phyloP scores from a whole-genome alignment of 2,113 vertebrate genomes.

The Thomomys bottae region DNA sequence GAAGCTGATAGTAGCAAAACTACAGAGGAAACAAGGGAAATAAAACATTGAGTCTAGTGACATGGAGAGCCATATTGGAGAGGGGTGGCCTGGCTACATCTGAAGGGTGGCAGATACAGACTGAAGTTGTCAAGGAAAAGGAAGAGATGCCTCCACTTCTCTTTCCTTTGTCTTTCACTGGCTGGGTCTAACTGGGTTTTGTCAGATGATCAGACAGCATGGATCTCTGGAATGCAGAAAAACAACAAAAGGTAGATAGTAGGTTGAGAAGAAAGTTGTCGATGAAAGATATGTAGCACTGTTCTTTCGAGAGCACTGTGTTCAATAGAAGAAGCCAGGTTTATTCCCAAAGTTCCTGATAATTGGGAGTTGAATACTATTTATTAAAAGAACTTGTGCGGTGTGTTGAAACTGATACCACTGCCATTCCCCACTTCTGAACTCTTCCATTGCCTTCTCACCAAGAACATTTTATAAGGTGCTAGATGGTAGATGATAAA shows the following conservation, averaged over 20 bases:
- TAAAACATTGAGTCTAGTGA: not conserved
- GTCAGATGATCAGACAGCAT: not conserved
- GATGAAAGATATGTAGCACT: not conserved
- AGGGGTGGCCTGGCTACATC: not conserved
- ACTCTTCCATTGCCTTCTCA: not conserved
- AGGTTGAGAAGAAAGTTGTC: not conserved
- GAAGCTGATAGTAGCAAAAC: not conserved
- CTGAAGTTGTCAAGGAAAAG: not conserved
- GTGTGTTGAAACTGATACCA: slow-evolving; percentile 54
- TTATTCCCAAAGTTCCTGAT: slow-evolving; percentile 72
- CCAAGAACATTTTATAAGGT: not conserved
- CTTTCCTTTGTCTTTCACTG: not conserved
- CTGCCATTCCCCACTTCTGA: not conserved
- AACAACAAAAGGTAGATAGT: not conserved
- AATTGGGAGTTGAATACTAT: slow-evolving; percentile 62
- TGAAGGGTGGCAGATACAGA: not conserved
- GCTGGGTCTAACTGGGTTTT: not conserved
- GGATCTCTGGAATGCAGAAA: not conserved
- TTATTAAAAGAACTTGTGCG: slow-evolving; percentile 69
- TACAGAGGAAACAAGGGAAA: not conserved
- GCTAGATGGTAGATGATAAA: not conserved
- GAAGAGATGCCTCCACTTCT: not conserved
- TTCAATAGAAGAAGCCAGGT: slow-evolving; percentile 44
- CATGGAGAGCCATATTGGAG: not conserved
- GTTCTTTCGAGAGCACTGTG: not conserved